Percentiles rank a stretch among this genome's conserved stretches.
These are phyloP conservation scores for Phengaris arion DNA, from an alignment of 2,888 invertebrate genomes.

Conservation along the genomic window DNA sequence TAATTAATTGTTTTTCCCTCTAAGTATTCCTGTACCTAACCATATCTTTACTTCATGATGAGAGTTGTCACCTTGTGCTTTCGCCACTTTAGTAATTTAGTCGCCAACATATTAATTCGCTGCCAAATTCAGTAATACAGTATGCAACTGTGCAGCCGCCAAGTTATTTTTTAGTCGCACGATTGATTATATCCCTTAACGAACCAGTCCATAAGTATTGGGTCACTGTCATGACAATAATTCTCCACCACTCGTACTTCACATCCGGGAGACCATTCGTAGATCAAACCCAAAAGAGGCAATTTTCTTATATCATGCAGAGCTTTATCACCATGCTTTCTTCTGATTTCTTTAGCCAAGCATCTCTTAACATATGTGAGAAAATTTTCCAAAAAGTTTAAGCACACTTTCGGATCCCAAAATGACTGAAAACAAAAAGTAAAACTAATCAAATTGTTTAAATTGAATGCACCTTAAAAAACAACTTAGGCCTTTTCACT, in stretches of 20 bases:
- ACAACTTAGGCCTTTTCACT: too few relatives aligned
- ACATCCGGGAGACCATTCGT: slow-evolving; percentile 60
- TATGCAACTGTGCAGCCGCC: too few relatives aligned
- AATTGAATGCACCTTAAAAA: too few relatives aligned
- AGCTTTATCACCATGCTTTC: slow-evolving; percentile 52
- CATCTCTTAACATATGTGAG: slow-evolving; percentile 75
- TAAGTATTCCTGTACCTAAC: too few relatives aligned
- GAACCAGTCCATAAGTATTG: slow-evolving; percentile 63
- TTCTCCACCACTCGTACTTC: slow-evolving; percentile 53
- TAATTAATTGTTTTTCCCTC: too few relatives aligned
- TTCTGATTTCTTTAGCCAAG: slow-evolving; percentile 55
- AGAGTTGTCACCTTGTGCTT: too few relatives aligned
- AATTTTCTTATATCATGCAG: slow-evolving; percentile 51
- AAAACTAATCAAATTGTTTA: too few relatives aligned
- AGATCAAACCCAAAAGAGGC: slow-evolving; percentile 57
- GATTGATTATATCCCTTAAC: slow-evolving; percentile 40
- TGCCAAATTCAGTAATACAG: too few relatives aligned
- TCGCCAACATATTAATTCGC: too few relatives aligned
- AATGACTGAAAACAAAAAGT: slow-evolving; percentile 61
- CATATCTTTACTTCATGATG: too few relatives aligned
- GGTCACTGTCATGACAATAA: slow-evolving; percentile 60
- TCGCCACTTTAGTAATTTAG: too few relatives aligned
- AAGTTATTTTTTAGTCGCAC: too few relatives aligned
- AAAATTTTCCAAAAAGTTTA: slow-evolving; percentile 84
- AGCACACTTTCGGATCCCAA: slow-evolving; percentile 82